These are phyloP conservation scores for Meta bourneti DNA, from an alignment of 2,888 invertebrate species.

Conservation along the genomic window DNA sequence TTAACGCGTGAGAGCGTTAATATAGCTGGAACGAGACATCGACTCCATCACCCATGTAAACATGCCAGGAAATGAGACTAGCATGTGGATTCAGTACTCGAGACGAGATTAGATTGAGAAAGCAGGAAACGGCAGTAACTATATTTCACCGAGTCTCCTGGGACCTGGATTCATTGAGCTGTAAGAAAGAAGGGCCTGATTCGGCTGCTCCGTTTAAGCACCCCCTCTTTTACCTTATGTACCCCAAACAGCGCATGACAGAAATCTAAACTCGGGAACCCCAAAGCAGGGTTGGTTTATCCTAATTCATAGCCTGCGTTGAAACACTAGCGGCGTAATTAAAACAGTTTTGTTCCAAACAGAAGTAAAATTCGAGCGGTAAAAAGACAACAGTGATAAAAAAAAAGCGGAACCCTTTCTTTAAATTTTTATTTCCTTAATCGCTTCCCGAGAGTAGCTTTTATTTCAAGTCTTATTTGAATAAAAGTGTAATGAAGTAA, in stretches of 20 bases:
- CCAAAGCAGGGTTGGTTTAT: not conserved
- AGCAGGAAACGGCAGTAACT: not conserved
- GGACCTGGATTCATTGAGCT: not conserved
- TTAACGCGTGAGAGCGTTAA: not conserved
- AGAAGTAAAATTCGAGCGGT: not conserved
- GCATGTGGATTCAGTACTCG: not conserved
- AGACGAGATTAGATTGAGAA: not conserved
- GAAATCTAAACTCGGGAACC: not conserved
- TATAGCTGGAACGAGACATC: not conserved
- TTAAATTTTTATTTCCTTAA: not conserved
- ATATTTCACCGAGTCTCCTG: not conserved
- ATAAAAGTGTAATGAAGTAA: constrained; percentile 1
- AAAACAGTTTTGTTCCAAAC: not conserved
- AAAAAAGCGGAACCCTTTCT: not conserved
- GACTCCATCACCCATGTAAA: not conserved
- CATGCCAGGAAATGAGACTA: not conserved
- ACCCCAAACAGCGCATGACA: not conserved
- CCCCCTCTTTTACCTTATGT: too few species aligned
- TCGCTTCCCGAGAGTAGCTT: not conserved
- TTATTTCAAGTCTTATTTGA: not conserved
- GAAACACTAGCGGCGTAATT: not conserved
- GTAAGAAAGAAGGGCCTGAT: not conserved
- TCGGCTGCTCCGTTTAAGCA: not conserved
- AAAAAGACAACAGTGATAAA: not conserved
- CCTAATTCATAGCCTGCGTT: not conserved